Conservation (phyloP, 2,888 invertebrate species). For the Scaptomyza caliginosa region DNA sequence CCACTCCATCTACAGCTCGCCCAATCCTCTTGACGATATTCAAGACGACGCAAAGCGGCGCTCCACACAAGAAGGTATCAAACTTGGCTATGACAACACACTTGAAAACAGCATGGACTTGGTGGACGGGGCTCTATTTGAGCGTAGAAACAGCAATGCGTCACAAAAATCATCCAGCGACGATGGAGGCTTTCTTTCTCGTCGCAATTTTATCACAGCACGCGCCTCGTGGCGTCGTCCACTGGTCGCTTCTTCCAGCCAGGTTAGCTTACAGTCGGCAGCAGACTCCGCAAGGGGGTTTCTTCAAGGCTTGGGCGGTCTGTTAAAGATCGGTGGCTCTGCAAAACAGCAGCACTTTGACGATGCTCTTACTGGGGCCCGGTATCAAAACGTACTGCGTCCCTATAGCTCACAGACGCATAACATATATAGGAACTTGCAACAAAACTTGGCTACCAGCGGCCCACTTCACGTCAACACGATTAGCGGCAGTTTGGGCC, state of each 20-base stretch:
- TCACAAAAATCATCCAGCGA: slow-evolving; percentile 88
- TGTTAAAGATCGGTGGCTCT: slow-evolving; percentile 75
- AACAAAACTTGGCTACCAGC: slow-evolving; percentile 74
- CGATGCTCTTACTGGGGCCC: slow-evolving; percentile 62
- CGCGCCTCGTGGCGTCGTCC: slow-evolving; percentile 88
- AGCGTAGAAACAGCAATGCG: slow-evolving; percentile 86
- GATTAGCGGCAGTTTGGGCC: slow-evolving; percentile 70
- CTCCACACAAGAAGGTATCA: slow-evolving; percentile 64
- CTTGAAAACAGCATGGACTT: slow-evolving; percentile 56
- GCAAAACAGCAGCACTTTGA: slow-evolving; percentile 41
- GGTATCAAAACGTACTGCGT: slow-evolving; percentile 82
- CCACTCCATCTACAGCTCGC: slow-evolving; percentile 84
- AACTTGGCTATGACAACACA: slow-evolving; percentile 78
- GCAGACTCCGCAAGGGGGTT: slow-evolving; percentile 86
- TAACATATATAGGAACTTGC: slow-evolving; percentile 76
- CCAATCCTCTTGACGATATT: slow-evolving; percentile 80
- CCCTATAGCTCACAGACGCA: slow-evolving; percentile 26
- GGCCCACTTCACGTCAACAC: slow-evolving; percentile 84
- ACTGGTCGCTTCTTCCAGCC: slow-evolving; percentile 88
- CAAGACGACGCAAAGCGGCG: slow-evolving; percentile 78
- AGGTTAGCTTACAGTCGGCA: slow-evolving; percentile 88
- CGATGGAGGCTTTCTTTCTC: slow-evolving; percentile 93
- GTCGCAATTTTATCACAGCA: slow-evolving; percentile 85
- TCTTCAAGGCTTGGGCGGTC: slow-evolving; percentile 82
- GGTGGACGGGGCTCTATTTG: slow-evolving; percentile 61